Evolutionary conservation across 1,140 invertebrate genomes (phyloP).

Genomic region (Magallana ariakensis): DNA sequence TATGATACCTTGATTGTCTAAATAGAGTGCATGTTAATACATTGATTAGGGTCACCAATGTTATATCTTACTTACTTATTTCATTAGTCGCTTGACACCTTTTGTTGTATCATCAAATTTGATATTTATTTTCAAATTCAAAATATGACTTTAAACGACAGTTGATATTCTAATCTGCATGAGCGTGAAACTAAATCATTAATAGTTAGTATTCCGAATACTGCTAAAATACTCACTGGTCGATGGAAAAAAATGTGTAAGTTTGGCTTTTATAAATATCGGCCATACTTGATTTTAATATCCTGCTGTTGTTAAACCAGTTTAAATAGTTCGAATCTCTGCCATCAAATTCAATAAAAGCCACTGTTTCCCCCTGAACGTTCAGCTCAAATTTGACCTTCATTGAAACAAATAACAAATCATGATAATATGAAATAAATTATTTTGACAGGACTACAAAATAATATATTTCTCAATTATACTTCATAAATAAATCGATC

Average conservation of each 20-base stretch:
- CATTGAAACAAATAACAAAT: neutral
- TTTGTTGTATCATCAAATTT: too few relatives aligned
- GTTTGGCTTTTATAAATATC: neutral
- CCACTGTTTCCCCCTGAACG: neutral
- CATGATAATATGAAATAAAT: neutral
- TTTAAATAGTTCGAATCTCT: neutral
- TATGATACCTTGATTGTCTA: neutral
- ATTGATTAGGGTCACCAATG: neutral
- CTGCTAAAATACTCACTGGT: neutral
- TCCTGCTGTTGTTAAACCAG: conserved; percentile 6
- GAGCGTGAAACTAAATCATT: too few relatives aligned
- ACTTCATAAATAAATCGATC: too few relatives aligned
- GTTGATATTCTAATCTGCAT: too few relatives aligned
- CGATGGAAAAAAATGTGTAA: neutral
- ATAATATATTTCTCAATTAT: too few relatives aligned
- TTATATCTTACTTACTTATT: neutral
- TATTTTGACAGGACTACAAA: too few relatives aligned
- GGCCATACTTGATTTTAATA: neutral
- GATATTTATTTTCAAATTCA: too few relatives aligned
- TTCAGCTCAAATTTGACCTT: conserved; percentile 1
- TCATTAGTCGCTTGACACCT: too few relatives aligned
- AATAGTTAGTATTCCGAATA: too few relatives aligned
- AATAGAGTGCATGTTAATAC: neutral
- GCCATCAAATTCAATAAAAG: neutral
- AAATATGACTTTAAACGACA: too few relatives aligned